Evolutionary conservation across 2,888 invertebrate genomes (phyloP).

Genomic region (Sceliomorpha sp.): DNA sequence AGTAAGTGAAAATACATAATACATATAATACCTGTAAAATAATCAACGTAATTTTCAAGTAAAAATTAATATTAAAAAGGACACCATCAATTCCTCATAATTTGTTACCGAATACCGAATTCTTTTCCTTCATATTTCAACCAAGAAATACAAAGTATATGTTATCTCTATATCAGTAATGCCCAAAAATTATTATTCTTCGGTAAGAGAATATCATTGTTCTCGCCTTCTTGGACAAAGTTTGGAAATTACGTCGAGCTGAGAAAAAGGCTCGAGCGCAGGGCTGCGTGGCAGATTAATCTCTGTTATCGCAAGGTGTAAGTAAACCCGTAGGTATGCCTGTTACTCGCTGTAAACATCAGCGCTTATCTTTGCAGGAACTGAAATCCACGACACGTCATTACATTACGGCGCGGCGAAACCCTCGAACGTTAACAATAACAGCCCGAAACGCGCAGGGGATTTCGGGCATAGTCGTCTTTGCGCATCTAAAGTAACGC

Average conservation of each 20-base stretch:
- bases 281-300: conserved; percentile 57
- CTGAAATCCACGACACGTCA: conserved; percentile 59
- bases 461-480: neutral
- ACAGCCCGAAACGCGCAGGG: neutral
- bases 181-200: conserved; percentile 30
- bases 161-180: no score
- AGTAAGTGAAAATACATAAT: no score
- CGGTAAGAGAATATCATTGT: conserved; percentile 39
- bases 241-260: conserved; percentile 35
- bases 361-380: conserved; percentile 66
- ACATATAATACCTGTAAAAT: no score
- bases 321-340: conserved; percentile 60
- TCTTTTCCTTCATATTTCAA: no score
- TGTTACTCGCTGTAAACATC: conserved; percentile 67
- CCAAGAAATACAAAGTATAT: no score
- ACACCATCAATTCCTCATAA: no score
- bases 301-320: conserved; percentile 57
- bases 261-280: conserved; percentile 18
- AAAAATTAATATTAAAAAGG: no score
- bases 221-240: conserved; percentile 18
- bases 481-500: conserved; percentile 2
- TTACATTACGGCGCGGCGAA: conserved; percentile 37
- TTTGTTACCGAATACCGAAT: no score
- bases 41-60: no score
- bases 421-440: conserved; percentile 27